These are phyloP conservation scores for Arge pagana DNA, from an alignment of 2,888 invertebrate species.

Conservation along the genomic window DNA sequence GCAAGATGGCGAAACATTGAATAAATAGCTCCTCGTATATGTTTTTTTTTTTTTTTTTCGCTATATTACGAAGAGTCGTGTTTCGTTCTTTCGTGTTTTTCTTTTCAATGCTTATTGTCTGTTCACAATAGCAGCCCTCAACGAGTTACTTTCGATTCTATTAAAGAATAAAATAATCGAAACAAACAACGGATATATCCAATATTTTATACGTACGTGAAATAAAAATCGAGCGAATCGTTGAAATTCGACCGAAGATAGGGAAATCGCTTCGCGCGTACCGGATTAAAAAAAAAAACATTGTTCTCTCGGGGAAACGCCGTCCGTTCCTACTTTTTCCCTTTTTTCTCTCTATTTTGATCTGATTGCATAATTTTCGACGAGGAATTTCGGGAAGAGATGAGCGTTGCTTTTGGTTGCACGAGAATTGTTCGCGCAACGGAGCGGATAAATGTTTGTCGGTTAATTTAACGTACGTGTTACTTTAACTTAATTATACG, in stretches of 20 bases:
- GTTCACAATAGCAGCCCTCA: conserved; percentile 57
- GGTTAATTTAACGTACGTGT: conserved; percentile 8
- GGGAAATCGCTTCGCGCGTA: too few species aligned
- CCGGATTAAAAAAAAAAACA: too few species aligned
- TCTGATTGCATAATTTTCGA: too few species aligned
- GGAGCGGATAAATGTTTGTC: conserved; percentile 7
- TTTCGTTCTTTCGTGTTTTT: too few species aligned
- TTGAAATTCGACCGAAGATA: too few species aligned
- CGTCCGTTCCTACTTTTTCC: too few species aligned
- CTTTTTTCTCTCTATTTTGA: too few species aligned
- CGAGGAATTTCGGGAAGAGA: too few species aligned
- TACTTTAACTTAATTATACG: conserved; percentile 6
- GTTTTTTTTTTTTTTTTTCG: too few species aligned
- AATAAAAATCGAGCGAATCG: not conserved
- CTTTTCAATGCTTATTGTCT: conserved; percentile 55
- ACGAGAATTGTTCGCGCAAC: too few species aligned
- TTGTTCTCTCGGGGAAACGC: too few species aligned
- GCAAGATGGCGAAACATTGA: conserved; percentile 20
- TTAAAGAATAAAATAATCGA: conserved; percentile 14
- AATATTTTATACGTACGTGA: conserved; percentile 15
- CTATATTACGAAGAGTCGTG: conserved; percentile 18
- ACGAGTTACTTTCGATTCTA: conserved; percentile 31
- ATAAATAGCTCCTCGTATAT: conserved; percentile 1
- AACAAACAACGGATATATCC: not conserved
- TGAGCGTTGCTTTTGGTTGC: too few species aligned